Evolutionary conservation across 35 echinoderm and acorn worm genomes (phyloP).

Genomic region (Acanthaster planci): DNA sequence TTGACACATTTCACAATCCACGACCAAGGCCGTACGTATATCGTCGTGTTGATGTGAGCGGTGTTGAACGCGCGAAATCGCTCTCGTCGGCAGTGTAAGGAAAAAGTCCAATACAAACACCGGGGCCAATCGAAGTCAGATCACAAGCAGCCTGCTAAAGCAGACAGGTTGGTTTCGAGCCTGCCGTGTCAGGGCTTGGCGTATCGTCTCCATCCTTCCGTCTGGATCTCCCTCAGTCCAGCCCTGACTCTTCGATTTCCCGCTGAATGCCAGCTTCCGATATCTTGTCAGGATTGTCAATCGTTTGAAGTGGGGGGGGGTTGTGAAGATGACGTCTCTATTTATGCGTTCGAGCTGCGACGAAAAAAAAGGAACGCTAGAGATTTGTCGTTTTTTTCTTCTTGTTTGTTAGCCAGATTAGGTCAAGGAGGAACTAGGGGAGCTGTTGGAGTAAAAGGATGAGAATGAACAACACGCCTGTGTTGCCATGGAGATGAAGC

Average conservation of each 20-base stretch:
- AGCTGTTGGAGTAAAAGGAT: neutral
- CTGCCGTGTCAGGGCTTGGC: too few species aligned
- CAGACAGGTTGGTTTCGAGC: neutral
- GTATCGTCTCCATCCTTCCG: too few species aligned
- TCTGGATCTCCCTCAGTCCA: too few species aligned
- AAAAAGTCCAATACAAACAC: too few species aligned
- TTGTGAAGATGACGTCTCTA: neutral
- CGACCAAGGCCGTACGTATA: too few species aligned
- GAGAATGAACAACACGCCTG: neutral
- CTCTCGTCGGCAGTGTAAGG: neutral
- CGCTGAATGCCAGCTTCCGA: neutral
- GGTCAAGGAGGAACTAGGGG: neutral
- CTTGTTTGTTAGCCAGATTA: neutral
- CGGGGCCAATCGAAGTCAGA: neutral
- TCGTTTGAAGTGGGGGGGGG: neutral
- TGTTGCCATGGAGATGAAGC: neutral
- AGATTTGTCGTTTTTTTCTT: too few species aligned
- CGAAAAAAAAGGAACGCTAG: too few species aligned
- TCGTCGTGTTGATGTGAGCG: too few species aligned
- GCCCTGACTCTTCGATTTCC: constrained; percentile 13
- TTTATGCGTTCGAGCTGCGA: neutral
- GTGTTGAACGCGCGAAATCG: neutral
- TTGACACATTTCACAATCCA: too few species aligned
- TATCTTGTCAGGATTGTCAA: constrained; percentile 17
- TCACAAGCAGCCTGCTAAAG: constrained; percentile 10